Evolutionary conservation across 1,140 invertebrate species (phyloP).

Genomic region (Drosophila sulfurigaster): DNA sequence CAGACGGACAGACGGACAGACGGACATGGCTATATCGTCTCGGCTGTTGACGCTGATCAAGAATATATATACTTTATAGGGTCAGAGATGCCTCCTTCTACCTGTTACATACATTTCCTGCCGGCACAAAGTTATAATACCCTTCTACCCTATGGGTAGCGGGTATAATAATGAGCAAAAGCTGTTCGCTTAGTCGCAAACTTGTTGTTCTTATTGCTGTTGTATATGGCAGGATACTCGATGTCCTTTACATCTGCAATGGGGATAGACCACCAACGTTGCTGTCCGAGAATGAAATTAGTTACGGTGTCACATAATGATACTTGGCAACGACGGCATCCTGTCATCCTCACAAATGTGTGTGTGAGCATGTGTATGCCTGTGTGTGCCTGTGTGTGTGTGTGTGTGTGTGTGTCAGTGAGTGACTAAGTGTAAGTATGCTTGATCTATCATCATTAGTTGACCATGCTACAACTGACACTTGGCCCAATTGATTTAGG

Average conservation of each 20-base stretch:
- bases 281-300: constrained; percentile 37
- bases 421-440: constrained; percentile 38
- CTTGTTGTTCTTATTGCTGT: constrained; percentile 9
- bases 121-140: too few relatives aligned
- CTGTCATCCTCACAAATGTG: constrained; percentile 17
- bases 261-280: neutral
- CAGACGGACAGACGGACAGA: too few relatives aligned
- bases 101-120: too few relatives aligned
- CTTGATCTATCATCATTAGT: constrained; percentile 62
- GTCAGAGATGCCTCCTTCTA: too few relatives aligned
- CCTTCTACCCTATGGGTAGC: too few relatives aligned
- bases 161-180: constrained; percentile 49
- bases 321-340: constrained; percentile 38
- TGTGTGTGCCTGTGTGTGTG: neutral
- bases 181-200: constrained; percentile 16
- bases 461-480: constrained; percentile 46
- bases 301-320: constrained; percentile 53
- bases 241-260: constrained; percentile 44
- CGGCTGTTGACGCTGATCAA: too few relatives aligned
- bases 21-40: too few relatives aligned
- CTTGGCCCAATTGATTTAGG: constrained; percentile 57
- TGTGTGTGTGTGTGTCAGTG: neutral
- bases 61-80: too few relatives aligned
- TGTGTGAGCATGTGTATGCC: constrained; percentile 4
- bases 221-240: constrained; percentile 22